These are phyloP conservation scores for Rhizoglyphus robini DNA, from an alignment of 1,140 invertebrate species.

Conservation along the genomic window DNA sequence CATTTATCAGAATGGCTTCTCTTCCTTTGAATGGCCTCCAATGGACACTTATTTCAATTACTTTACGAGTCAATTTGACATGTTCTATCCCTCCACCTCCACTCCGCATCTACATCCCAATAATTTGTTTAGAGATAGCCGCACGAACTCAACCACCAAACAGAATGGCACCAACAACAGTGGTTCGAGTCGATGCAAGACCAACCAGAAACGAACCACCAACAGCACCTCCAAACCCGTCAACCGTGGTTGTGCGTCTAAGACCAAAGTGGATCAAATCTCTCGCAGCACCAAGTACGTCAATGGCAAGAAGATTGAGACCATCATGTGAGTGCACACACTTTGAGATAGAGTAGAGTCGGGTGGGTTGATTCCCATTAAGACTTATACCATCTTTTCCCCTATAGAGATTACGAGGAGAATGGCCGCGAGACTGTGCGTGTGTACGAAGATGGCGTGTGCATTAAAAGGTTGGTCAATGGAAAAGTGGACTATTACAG, in stretches of 20 bases:
- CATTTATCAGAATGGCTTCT: not conserved
- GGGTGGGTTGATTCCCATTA: too few relatives aligned
- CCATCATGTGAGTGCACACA: constrained; percentile 69
- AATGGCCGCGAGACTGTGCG: constrained; percentile 91
- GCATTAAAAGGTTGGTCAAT: constrained; percentile 90
- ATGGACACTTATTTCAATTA: constrained; percentile 52
- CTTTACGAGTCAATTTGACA: not conserved
- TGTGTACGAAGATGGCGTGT: constrained; percentile 85
- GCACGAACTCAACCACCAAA: constrained; percentile 37
- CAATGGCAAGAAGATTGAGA: constrained; percentile 92
- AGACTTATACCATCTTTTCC: not conserved
- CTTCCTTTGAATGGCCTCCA: constrained; percentile 46
- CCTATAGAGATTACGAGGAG: constrained; percentile 65
- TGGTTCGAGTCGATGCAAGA: constrained; percentile 26
- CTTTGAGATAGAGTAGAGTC: not conserved
- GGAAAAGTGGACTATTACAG: too few relatives aligned
- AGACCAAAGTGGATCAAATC: too few relatives aligned
- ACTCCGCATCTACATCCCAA: too few relatives aligned
- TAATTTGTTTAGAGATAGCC: constrained; percentile 29
- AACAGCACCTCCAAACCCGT: too few relatives aligned
- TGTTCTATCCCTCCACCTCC: not conserved
- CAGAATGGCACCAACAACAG: constrained; percentile 31
- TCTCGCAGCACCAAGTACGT: constrained; percentile 84
- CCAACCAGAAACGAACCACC: constrained; percentile 59
- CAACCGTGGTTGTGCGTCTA: too few relatives aligned